These are phyloP conservation scores for Poeciliopsis paucimaculata DNA, from an alignment of 2,797 vertebrate species.

Conservation along the genomic window DNA sequence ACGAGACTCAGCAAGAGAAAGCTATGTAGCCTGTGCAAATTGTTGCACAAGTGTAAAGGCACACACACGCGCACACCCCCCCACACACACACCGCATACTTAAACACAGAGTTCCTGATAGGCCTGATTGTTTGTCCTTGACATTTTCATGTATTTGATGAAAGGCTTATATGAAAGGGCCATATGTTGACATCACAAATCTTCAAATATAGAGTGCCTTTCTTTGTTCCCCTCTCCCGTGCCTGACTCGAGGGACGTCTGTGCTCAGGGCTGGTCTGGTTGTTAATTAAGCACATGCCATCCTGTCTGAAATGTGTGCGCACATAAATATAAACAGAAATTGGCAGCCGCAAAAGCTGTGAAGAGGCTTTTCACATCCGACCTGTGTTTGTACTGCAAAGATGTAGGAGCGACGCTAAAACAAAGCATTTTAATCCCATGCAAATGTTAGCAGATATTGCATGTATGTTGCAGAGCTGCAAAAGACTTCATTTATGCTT, in stretches of 20 bases:
- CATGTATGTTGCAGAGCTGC: conserved; percentile 2
- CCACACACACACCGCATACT: background rate
- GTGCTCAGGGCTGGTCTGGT: conserved; percentile 51
- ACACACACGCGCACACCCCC: background rate
- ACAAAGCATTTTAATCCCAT: conserved; percentile 5
- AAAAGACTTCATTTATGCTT: background rate
- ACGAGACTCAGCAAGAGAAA: background rate
- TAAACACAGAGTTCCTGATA: conserved; percentile 29
- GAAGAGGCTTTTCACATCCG: conserved; percentile 23
- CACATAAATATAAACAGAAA: conserved; percentile 36
- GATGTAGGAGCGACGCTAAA: conserved; percentile 7
- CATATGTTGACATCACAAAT: conserved; percentile 66
- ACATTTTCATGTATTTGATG: conserved; percentile 64
- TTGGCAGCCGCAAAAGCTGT: conserved; percentile 21
- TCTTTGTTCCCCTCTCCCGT: conserved; percentile 61
- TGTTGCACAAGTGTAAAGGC: conserved; percentile 1
- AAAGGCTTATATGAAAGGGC: conserved; percentile 64
- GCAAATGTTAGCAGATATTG: conserved; percentile 23
- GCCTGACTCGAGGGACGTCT: conserved; percentile 53
- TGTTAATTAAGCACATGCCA: conserved; percentile 64
- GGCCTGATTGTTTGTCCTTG: conserved; percentile 68
- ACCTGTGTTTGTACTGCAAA: conserved; percentile 29
- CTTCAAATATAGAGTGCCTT: conserved; percentile 56
- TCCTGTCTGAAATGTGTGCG: conserved; percentile 49
- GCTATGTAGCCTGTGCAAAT: background rate